phyloP scores from a whole-genome alignment of 2,797 vertebrate genomes.

The Poeciliopsis infans region DNA sequence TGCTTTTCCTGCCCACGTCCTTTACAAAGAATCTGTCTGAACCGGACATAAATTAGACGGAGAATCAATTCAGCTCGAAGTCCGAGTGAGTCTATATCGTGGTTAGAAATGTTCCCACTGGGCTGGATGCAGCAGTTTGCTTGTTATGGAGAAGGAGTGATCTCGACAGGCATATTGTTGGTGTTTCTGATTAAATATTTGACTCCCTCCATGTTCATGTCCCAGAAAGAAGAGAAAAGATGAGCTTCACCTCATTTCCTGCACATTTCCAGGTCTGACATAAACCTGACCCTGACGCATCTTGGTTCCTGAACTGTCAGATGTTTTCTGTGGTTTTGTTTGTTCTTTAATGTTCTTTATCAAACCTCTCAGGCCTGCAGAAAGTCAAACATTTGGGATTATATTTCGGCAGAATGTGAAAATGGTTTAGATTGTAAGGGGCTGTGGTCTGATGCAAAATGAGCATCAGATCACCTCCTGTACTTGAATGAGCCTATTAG shows the following conservation, averaged over 20 bases:
- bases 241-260: neutral
- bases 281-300: no score
- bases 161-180: neutral
- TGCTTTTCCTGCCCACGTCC: conserved; percentile 27
- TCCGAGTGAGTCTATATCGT: conserved; percentile 4
- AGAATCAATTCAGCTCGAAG: conserved; percentile 52
- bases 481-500: neutral
- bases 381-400: neutral
- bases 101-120: conserved; percentile 9
- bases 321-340: neutral
- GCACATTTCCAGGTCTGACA: neutral
- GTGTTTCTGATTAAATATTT: neutral
- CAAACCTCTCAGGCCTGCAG: neutral
- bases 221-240: neutral
- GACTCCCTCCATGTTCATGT: neutral
- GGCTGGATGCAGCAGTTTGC: neutral
- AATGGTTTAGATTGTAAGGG: neutral
- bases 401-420: neutral
- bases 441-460: neutral
- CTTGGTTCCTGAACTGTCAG: neutral
- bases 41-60: conserved; percentile 36
- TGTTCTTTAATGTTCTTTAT: neutral
- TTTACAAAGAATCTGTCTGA: conserved; percentile 38
- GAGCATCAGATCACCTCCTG: neutral
- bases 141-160: neutral